Conservation (phyloP, 1,140 invertebrate species). For the Sitobion miscanthi region DNA sequence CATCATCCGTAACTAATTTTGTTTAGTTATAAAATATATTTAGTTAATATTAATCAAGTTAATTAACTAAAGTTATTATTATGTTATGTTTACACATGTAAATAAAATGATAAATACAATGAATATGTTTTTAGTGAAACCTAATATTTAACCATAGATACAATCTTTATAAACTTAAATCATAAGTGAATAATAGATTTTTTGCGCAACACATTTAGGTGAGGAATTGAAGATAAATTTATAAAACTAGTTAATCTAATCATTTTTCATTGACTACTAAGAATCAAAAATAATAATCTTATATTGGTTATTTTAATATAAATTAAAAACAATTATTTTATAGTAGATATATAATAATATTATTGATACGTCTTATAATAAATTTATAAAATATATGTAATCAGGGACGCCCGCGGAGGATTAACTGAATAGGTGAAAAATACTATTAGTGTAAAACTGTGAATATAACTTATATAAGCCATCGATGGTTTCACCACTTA, state of each 20-base stretch:
- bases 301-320: neutral
- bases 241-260: neutral
- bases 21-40: neutral
- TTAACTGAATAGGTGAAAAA: too few species aligned
- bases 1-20: neutral
- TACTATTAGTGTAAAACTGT: neutral
- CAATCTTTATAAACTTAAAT: neutral
- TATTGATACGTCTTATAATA: too few species aligned
- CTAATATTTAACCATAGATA: neutral
- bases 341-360: too few species aligned
- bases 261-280: too few species aligned
- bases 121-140: too few species aligned
- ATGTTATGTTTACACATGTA: neutral
- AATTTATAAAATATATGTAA: neutral
- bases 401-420: neutral
- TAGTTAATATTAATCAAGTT: neutral
- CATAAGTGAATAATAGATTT: too few species aligned
- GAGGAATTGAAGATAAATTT: neutral
- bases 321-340: too few species aligned
- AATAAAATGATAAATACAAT: neutral
- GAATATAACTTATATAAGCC: too few species aligned
- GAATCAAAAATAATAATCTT: too few species aligned
- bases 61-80: neutral
- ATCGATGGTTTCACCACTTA: too few species aligned
- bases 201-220: too few species aligned